Evolutionary conservation across 2,113 vertebrate species (phyloP).

Genomic region (Phylloscopus trochilus): DNA sequence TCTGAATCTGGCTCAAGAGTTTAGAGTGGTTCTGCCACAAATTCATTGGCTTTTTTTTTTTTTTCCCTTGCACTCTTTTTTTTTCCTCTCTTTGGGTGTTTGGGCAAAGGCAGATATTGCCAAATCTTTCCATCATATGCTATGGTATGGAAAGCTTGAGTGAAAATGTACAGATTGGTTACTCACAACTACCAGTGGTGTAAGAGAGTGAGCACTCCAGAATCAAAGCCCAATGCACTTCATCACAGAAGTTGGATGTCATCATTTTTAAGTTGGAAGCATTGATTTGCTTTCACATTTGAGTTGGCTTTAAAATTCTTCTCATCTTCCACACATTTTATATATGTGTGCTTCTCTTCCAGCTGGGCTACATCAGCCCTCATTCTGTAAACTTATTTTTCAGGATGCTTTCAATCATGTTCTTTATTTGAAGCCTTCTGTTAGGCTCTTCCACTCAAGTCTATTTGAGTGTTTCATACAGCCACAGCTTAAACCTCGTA

Average conservation of each 20-base stretch:
- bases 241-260: background rate
- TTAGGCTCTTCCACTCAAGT: background rate
- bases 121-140: background rate
- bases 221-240: background rate
- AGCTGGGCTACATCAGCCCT: background rate
- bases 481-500: background rate
- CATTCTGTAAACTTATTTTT: conserved; percentile 1
- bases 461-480: background rate
- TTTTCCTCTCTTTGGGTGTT: background rate
- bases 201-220: background rate
- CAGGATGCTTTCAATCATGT: background rate
- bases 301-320: conserved; percentile 5
- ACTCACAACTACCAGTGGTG: background rate
- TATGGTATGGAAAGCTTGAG: background rate
- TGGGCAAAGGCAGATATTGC: background rate
- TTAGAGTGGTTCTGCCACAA: background rate
- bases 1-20: background rate
- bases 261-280: background rate
- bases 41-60: background rate
- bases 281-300: background rate
- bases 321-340: background rate
- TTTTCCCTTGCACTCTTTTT: background rate
- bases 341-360: background rate
- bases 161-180: background rate
- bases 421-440: background rate